Percentiles rank a stretch among this genome's conserved stretches.
These are phyloP conservation scores for Mythimna lalbum DNA, from an alignment of 2,888 invertebrate species.

Conservation along the genomic window DNA sequence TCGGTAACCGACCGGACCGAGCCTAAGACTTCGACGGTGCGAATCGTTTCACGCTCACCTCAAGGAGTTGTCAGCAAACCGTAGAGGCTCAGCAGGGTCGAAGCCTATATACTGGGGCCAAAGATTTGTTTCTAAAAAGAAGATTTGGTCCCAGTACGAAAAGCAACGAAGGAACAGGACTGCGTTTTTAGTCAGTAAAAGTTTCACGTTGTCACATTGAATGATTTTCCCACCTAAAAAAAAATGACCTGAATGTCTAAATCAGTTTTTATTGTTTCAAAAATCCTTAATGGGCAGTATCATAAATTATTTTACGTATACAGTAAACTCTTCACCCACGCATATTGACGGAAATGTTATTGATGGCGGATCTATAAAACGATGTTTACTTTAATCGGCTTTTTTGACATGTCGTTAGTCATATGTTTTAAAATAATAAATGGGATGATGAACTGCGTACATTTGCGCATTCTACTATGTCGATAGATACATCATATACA, in stretches of 20 bases:
- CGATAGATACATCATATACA: not conserved
- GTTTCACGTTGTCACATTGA: no score
- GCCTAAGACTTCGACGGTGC: no score
- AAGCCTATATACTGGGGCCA: no score
- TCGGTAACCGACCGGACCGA: no score
- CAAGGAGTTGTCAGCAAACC: no score
- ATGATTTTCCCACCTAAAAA: no score
- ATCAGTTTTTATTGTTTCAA: slow-evolving; percentile 33
- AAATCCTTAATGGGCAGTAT: slow-evolving; percentile 39
- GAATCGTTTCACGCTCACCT: no score
- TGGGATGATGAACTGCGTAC: slow-evolving; percentile 50
- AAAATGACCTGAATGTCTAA: slow-evolving; percentile 10
- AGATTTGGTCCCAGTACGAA: no score
- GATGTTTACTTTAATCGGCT: slow-evolving; percentile 67
- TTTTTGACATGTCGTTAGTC: slow-evolving; percentile 63
- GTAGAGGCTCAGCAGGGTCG: no score
- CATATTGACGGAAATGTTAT: slow-evolving; percentile 15
- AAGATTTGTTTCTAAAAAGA: no score
- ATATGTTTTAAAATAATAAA: slow-evolving; percentile 38
- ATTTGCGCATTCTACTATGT: slow-evolving; percentile 14
- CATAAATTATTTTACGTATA: slow-evolving; percentile 45
- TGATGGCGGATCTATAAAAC: slow-evolving; percentile 65
- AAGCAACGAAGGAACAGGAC: no score
- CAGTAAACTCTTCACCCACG: slow-evolving; percentile 43
- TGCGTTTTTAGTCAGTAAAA: no score